Percentiles rank a stretch among this genome's conserved stretches.
Conservation (phyloP, 1,140 invertebrate species). For the Lepeophtheirus salmonis region DNA sequence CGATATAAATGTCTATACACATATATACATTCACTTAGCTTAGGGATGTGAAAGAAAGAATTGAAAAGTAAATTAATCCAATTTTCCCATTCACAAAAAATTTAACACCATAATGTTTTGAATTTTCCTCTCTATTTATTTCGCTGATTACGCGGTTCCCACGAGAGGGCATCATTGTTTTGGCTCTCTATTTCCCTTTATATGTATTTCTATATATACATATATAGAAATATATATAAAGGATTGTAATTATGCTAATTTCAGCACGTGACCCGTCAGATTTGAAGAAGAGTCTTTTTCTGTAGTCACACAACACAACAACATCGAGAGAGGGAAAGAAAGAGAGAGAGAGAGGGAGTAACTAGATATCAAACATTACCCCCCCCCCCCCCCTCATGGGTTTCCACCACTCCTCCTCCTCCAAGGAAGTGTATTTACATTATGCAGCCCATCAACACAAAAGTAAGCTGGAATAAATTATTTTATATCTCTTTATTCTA, state of each 20-base stretch:
- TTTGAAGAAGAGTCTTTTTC: background rate
- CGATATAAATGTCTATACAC: no score
- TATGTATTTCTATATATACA: background rate
- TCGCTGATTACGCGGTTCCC: background rate
- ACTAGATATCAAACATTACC: no score
- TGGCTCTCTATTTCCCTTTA: background rate
- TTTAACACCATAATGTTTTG: background rate
- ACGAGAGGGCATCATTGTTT: background rate
- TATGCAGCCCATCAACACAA: no score
- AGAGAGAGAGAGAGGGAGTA: no score
- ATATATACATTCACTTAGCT: no score
- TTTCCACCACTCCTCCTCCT: no score
- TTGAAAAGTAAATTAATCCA: background rate
- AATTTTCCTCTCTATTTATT: background rate
- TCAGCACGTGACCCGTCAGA: background rate
- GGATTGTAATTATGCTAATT: background rate
- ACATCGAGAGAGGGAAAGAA: background rate
- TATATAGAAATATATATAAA: background rate
- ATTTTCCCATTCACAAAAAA: background rate
- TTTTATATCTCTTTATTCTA: no score
- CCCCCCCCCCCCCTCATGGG: no score
- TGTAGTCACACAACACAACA: background rate
- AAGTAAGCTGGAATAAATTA: no score
- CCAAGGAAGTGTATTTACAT: no score
- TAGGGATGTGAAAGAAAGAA: no score